Conservation (phyloP, 37 sponge, comb jelly and placozoan species). For the Aphrocallistes beatrix region DNA sequence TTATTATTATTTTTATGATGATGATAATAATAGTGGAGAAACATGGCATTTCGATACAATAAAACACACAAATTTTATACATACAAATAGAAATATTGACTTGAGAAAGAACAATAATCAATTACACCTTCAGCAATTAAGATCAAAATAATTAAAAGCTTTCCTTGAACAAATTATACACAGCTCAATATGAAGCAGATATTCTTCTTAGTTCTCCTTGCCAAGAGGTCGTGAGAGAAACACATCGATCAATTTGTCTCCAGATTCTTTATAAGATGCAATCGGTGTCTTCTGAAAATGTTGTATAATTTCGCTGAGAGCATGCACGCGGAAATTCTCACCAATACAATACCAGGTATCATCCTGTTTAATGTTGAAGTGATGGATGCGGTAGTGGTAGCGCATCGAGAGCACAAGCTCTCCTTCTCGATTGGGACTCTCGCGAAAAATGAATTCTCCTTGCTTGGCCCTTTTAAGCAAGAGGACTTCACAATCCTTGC, state of each 20-base stretch:
- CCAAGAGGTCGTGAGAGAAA: background rate
- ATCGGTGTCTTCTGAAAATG: slow-evolving; percentile 14
- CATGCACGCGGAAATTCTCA: background rate
- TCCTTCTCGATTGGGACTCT: background rate
- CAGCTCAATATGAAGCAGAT: background rate
- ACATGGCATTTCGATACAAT: too few species aligned
- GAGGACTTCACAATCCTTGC: background rate
- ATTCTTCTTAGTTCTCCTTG: background rate
- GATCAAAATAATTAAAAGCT: background rate
- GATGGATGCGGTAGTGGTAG: slow-evolving; percentile 8
- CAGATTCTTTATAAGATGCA: background rate
- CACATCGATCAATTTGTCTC: slow-evolving; percentile 4
- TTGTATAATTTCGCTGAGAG: background rate
- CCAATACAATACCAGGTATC: slow-evolving; percentile 2
- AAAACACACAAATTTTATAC: too few species aligned
- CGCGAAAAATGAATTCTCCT: background rate
- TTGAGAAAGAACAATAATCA: too few species aligned
- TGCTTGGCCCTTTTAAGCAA: background rate
- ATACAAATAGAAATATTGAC: too few species aligned
- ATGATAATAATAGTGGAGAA: too few species aligned
- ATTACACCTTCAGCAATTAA: background rate
- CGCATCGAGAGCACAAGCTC: slow-evolving; percentile 13
- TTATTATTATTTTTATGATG: too few species aligned
- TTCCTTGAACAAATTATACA: background rate
- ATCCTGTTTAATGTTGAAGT: slow-evolving; percentile 16